Evolutionary conservation across 2,888 invertebrate species (phyloP).

Genomic region (Cryptophagus acutangulus): DNA sequence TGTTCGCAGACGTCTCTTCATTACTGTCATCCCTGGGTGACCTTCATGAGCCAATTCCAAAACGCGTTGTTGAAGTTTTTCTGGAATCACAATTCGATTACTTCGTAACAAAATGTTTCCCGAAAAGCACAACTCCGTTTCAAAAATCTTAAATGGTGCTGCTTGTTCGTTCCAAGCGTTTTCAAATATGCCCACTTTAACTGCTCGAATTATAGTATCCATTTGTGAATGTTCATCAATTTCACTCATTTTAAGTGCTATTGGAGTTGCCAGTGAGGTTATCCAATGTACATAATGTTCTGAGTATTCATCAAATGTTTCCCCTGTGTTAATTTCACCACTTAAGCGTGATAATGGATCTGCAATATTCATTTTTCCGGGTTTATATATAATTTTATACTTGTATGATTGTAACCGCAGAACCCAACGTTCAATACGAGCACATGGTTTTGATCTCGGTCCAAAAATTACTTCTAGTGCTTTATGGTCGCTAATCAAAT

Average conservation of each 20-base stretch:
- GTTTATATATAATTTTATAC: slow-evolving; percentile 16
- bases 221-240: slow-evolving; percentile 12
- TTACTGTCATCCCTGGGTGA: slow-evolving; percentile 38
- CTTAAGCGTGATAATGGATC: slow-evolving; percentile 7
- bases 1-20: slow-evolving; percentile 35
- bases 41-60: slow-evolving; percentile 34
- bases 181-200: slow-evolving; percentile 9
- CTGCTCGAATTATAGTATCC: slow-evolving; percentile 13
- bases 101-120: slow-evolving; percentile 25
- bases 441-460: slow-evolving; percentile 10
- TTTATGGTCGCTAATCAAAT: slow-evolving; percentile 13
- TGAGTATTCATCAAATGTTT: not conserved
- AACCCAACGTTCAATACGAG: slow-evolving; percentile 16
- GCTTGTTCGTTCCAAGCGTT: slow-evolving; percentile 12
- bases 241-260: slow-evolving; percentile 16
- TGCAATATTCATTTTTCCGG: slow-evolving; percentile 15
- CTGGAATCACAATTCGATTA: slow-evolving; percentile 25
- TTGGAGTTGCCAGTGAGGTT: slow-evolving; percentile 15
- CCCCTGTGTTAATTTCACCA: not conserved
- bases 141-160: slow-evolving; percentile 20
- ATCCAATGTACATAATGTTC: slow-evolving; percentile 14
- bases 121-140: slow-evolving; percentile 33
- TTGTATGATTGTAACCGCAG: slow-evolving; percentile 17
- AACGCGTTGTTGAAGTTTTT: slow-evolving; percentile 18
- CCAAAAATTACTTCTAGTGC: slow-evolving; percentile 13